Evolutionary conservation across 2,113 vertebrate genomes (phyloP).

Genomic region (Zeus faber): DNA sequence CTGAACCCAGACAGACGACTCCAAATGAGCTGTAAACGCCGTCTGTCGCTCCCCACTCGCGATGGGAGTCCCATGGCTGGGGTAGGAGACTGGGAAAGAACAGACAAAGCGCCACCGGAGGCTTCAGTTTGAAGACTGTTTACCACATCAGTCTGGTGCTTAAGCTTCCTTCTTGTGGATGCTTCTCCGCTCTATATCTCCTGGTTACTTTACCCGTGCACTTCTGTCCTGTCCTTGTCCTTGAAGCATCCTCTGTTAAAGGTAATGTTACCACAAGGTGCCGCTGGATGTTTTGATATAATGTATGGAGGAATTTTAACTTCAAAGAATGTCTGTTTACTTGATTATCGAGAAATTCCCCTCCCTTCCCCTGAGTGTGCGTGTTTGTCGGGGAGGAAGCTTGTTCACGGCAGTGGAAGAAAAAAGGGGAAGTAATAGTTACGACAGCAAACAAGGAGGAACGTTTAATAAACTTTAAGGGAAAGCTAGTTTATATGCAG

Average conservation of each 20-base stretch:
- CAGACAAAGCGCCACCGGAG: slow-evolving; percentile 9
- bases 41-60: slow-evolving; percentile 28
- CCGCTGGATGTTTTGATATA: slow-evolving; percentile 37
- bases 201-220: background rate
- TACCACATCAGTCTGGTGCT: background rate
- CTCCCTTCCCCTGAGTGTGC: too few relatives aligned
- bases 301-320: too few relatives aligned
- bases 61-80: slow-evolving; percentile 23
- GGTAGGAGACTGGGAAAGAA: slow-evolving; percentile 11
- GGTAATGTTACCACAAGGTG: too few relatives aligned
- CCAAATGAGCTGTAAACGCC: slow-evolving; percentile 35
- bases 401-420: too few relatives aligned
- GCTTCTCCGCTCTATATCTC: background rate
- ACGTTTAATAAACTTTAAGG: too few relatives aligned
- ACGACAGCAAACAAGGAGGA: too few relatives aligned
- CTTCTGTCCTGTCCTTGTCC: background rate
- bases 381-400: too few relatives aligned
- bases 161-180: background rate
- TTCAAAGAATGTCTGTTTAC: background rate
- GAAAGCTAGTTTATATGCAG: too few relatives aligned
- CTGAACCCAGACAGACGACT: slow-evolving; percentile 32
- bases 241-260: too few relatives aligned
- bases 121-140: background rate
- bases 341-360: background rate
- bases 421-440: too few relatives aligned